Evolutionary conservation across 1,140 invertebrate species (phyloP), one percentile per base, ranked within the genome.

Genomic region (Penaeus indicus): DNA sequence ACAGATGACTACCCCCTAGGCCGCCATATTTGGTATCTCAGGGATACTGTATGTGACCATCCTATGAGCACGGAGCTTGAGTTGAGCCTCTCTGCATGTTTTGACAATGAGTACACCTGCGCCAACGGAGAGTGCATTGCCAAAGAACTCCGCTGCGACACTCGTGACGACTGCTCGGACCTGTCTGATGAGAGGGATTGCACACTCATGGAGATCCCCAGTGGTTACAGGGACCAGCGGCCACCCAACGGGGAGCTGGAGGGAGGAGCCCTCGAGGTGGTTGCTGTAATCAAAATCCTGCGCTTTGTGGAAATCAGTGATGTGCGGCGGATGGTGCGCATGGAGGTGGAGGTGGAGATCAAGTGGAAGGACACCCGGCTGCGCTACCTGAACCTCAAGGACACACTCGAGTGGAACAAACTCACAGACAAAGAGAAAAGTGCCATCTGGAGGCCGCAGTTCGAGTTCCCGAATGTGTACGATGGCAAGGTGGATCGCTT

Each of bases 101-200:
- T 54, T 47, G 82, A 77, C 21, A 47, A 42, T 67, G 67, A 91
- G 67, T 91, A 86, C 88, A 84, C 64, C 27, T 91, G 90, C 81
- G 86, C 85, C 78, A 91, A 87, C 42, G 90, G 90, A n/a, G 86
- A 85, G 69, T 91, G 90, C 69, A 83, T 91, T 25, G 32, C 79
- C 3, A 80, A 81, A 18, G 60, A 79, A 19, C 62, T 83, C 18
- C 84, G 90, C 47, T 91, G 90, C 42, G 87, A 91, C 38, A 87
- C 85, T 2, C 47, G 67, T n/a, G 69, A 81, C n/a, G 81, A 91
- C 85, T 91, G 90, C 69, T 22, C 78, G 13, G 90, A 91, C 67
- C 84, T 80, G 47, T 88, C 88, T 13, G 90, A 91, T 60, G 90
- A 91, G 85, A 42, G 64, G 25, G 54, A 86, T 67, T 91, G 90